Base-by-base conservation (phyloP, 2,113 vertebrate species). In the Chaenocephalus aceratus region DNA sequence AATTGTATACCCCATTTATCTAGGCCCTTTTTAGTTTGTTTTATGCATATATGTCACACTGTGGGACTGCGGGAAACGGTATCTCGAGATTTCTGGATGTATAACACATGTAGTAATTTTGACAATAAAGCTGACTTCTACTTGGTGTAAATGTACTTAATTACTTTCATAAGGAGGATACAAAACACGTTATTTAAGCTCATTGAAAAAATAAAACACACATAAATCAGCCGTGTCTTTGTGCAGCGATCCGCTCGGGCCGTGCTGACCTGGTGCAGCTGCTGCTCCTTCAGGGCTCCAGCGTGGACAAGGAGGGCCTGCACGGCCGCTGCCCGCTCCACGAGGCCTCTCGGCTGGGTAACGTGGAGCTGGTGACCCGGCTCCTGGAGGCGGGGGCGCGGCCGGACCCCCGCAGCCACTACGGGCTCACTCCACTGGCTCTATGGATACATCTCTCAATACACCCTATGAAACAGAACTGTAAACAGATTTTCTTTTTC, bases 341-440 rank as follows among this genome's bases (percentile, higher is more conserved):
- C 0, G 97, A 99, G 88, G 98, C 97, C n/a, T 94, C 97, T 15
- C 96, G 89, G 0, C 89, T 96, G 64, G 97, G 97, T 65, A 92
- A 89, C 21, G 77, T 44, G 1, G 88, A 93, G 2, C 82, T 97
- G 63, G 95, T 96, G 44, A 88, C 85, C 8, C 92, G 97, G 16
- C 88, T 99, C 64, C 93, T 99, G 86, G 87, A 30, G 23, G 93
- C 95, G 0, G 96, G 96, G 49, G 97, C 97, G 0, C 76, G 93
- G 3, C 86, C 94, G 0, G 97, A 99, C 83, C 94, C 95, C 3
- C 92, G 85, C 60, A 99, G 97, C 86, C 86, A 95, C n/a, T 98
- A 96, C 2, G 97, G 97, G 7, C 96, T 99, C 88, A 99, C 97
- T 0, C 97, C 98, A 9, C 95, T 99, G 57, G 97, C 98, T 21